A percentile compares a stretch with the other conserved stretches of the same genome.
phyloP scores from a whole-genome alignment of 2,113 vertebrate genomes.

The Setophaga coronata region DNA sequence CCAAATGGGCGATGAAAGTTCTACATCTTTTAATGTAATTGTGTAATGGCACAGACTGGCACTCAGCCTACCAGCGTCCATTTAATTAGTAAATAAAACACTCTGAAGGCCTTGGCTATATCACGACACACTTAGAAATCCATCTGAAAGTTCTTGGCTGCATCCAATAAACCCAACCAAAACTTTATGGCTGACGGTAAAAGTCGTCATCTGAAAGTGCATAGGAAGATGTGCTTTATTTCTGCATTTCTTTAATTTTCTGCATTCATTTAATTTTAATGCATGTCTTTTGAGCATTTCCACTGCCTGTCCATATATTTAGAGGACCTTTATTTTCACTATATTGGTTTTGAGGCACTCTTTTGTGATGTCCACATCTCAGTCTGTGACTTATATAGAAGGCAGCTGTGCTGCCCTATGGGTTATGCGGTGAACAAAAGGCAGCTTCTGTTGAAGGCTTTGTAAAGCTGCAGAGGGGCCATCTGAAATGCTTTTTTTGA shows the following conservation, averaged over 20 bases:
- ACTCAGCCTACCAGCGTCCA: background rate
- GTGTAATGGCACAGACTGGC: conserved; percentile 23
- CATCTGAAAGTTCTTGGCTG: background rate
- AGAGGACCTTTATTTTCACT: background rate
- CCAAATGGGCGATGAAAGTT: conserved; percentile 29
- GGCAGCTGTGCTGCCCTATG: background rate
- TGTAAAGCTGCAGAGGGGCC: background rate
- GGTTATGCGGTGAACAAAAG: background rate
- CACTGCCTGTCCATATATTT: background rate
- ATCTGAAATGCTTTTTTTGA: background rate
- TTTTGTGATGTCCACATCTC: background rate
- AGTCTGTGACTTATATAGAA: background rate
- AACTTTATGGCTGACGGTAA: background rate
- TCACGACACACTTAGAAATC: background rate
- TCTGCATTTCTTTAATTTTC: background rate
- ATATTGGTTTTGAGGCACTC: background rate
- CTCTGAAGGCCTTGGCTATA: background rate
- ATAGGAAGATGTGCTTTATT: background rate
- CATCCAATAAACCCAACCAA: background rate
- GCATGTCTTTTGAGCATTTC: background rate
- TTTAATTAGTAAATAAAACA: conserved; percentile 53
- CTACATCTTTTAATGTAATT: conserved; percentile 16
- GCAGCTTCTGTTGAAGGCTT: background rate
- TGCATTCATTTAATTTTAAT: background rate
- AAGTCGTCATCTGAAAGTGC: background rate